Evolutionary conservation across 1,140 invertebrate species (phyloP).

Genomic region (Hormaphis cornu): DNA sequence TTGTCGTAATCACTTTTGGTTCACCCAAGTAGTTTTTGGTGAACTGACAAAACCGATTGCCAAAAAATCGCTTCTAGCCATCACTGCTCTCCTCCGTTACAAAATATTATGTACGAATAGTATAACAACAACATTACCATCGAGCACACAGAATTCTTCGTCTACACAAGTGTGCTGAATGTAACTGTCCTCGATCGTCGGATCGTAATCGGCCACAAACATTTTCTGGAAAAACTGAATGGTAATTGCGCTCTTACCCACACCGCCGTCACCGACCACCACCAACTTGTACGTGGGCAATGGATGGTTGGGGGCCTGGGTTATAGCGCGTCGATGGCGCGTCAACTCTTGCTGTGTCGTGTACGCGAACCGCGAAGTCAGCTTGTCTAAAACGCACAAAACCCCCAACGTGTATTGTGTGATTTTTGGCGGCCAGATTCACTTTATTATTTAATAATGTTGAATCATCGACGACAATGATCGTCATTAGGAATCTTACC

Average conservation of each 20-base stretch:
- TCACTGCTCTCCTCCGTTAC: no score
- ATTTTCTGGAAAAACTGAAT: conserved; percentile 82
- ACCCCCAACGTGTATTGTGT: no score
- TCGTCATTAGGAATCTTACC: not conserved
- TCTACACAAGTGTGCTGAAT: conserved; percentile 87
- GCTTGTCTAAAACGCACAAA: not conserved
- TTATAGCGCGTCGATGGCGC: conserved; percentile 24
- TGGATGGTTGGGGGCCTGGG: conserved; percentile 31
- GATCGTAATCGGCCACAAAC: conserved; percentile 83
- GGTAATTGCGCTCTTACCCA: conserved; percentile 83
- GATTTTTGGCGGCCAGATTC: no score
- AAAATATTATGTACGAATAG: no score
- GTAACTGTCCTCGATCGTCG: conserved; percentile 84
- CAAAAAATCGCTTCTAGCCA: no score
- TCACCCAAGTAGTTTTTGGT: no score
- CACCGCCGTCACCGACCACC: conserved; percentile 80
- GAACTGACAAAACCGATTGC: no score
- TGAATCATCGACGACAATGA: not conserved
- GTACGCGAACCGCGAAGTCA: conserved; percentile 18
- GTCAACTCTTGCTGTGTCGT: conserved; percentile 29
- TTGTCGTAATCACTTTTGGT: no score
- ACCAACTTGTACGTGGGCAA: conserved; percentile 70
- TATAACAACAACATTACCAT: conserved; percentile 53
- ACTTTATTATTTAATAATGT: not conserved
- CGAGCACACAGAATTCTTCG: conserved; percentile 80